Conservation (phyloP, 1,140 invertebrate genomes). For the Ostrea edulis region DNA sequence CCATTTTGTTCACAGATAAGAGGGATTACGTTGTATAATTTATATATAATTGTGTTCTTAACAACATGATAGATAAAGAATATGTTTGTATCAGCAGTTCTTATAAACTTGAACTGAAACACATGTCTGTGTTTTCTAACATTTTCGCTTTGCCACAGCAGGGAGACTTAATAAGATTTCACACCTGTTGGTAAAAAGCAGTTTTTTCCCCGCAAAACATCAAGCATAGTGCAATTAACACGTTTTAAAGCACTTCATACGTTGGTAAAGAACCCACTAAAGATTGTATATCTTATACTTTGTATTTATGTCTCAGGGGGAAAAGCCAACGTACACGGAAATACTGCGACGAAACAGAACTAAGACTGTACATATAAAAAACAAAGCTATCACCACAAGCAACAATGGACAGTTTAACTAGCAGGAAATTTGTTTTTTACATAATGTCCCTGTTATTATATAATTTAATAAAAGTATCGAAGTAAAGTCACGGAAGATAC, state of each 20-base stretch:
- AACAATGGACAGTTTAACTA: no score
- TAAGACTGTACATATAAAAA: no score
- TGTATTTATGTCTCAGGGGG: no score
- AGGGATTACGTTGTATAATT: not conserved
- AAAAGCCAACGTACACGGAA: no score
- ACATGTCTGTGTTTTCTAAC: not conserved
- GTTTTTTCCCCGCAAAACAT: not conserved
- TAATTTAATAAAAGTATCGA: no score
- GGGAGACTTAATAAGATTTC: slow-evolving; percentile 14
- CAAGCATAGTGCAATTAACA: not conserved
- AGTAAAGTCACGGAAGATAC: no score
- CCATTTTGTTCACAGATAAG: not conserved
- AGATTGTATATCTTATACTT: no score
- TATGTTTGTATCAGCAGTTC: not conserved
- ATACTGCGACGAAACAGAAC: no score
- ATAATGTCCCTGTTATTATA: no score
- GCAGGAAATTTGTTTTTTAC: no score
- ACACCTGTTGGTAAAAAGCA: not conserved
- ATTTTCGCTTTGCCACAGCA: not conserved
- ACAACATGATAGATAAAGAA: not conserved
- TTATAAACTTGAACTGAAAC: slow-evolving; percentile 15
- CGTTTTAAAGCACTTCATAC: slow-evolving; percentile 14
- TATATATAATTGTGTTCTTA: not conserved
- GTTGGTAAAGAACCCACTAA: not conserved
- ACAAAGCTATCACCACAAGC: no score